A percentile compares a stretch with the other conserved stretches of the same genome.
These are phyloP conservation scores for Tamandua tetradactyla DNA, from an alignment of 2,797 vertebrate species.

Conservation along the genomic window DNA sequence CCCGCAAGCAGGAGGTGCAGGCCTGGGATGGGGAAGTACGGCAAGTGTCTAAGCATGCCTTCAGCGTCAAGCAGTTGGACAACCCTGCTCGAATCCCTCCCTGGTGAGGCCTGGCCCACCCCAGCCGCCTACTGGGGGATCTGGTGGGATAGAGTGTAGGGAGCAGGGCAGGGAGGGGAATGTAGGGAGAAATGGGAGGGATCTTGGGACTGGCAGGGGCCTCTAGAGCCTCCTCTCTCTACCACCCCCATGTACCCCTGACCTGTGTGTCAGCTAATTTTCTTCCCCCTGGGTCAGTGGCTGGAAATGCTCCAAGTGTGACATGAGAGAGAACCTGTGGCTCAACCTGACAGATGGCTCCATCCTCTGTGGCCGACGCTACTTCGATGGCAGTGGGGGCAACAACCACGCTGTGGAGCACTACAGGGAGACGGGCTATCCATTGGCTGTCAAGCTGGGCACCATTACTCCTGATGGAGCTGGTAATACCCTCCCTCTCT, in stretches of 20 bases:
- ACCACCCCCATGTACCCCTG: not conserved
- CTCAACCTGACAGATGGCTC: constrained; percentile 98
- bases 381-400: constrained; percentile 97
- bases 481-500: constrained; percentile 84
- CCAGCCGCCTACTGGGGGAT: rapidly evolving
- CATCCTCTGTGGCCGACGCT: constrained; percentile 95
- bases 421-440: constrained; percentile 95
- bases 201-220: not conserved
- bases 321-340: constrained; percentile 98
- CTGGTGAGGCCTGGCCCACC: constrained; percentile 87
- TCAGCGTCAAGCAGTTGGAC: constrained; percentile 95
- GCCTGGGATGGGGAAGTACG: constrained; percentile 99
- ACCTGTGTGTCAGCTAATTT: not conserved
- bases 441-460: constrained; percentile 96
- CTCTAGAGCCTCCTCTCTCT: not conserved
- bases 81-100: constrained; percentile 96
- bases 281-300: constrained; percentile 86
- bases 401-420: constrained; percentile 97
- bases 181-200: not conserved
- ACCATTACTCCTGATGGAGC: constrained; percentile 98
- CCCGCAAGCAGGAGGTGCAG: constrained; percentile 95
- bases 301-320: constrained; percentile 97
- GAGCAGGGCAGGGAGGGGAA: not conserved
- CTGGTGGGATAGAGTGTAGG: not conserved
- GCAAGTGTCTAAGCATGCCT: constrained; percentile 94